Evolutionary conservation across 2,797 vertebrate genomes (phyloP).

Genomic region (Meda fulgida): DNA sequence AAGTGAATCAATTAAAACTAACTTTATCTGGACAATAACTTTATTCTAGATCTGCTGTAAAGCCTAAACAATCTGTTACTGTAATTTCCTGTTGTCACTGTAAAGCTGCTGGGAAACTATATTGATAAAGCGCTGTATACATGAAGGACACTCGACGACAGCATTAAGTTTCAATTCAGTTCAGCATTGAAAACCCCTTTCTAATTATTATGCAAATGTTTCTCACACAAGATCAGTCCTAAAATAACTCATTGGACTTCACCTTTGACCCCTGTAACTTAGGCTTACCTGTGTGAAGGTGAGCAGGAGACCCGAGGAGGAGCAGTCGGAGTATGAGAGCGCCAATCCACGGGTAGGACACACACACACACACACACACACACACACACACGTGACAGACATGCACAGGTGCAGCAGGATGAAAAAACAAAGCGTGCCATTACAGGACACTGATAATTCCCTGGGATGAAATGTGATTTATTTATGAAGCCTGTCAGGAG

Average conservation of each 20-base stretch:
- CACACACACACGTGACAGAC: conserved; percentile 20
- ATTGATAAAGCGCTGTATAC: too few relatives aligned
- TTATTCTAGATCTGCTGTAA: too few relatives aligned
- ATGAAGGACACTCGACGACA: too few relatives aligned
- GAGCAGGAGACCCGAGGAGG: conserved; percentile 49
- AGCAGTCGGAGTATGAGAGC: conserved; percentile 6
- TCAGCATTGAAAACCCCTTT: not conserved
- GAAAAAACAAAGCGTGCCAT: conserved; percentile 27
- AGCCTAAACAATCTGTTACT: too few relatives aligned
- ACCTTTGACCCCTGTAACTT: conserved; percentile 23
- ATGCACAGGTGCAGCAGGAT: conserved; percentile 55
- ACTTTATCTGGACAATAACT: too few relatives aligned
- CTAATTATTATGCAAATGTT: not conserved
- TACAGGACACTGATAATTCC: conserved; percentile 48
- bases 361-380: not conserved
- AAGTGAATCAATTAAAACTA: too few relatives aligned
- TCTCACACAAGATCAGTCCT: not conserved
- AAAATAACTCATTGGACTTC: not conserved
- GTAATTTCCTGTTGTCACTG: too few relatives aligned
- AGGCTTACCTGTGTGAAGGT: conserved; percentile 55
- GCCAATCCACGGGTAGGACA: not conserved
- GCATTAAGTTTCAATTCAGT: not conserved
- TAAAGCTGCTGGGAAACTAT: too few relatives aligned
- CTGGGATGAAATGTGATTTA: conserved; percentile 16
- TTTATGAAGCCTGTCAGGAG: not conserved